Conservation (phyloP, 2,797 vertebrate genomes). For the Octomys mimax region DNA sequence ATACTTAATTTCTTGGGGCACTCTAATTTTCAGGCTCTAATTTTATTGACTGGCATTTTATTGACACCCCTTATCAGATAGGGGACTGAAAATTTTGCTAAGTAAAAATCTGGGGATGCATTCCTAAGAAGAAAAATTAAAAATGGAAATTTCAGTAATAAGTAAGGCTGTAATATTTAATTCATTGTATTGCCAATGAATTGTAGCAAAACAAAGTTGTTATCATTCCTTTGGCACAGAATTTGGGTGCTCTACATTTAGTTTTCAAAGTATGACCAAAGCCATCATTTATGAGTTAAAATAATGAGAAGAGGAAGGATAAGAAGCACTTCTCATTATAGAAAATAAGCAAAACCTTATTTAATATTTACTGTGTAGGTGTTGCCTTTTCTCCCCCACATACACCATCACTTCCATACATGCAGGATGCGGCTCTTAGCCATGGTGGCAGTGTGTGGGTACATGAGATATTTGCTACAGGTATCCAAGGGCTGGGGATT, state of each 20-base stretch:
- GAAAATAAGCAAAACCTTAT: not conserved
- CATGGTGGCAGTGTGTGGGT: rapidly evolving
- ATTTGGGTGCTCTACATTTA: not conserved
- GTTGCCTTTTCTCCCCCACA: not conserved
- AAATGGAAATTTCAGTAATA: not conserved
- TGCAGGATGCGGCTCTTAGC: not conserved
- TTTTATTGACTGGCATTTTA: not conserved
- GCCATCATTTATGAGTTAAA: not conserved
- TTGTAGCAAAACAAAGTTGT: not conserved
- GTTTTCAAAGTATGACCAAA: not conserved
- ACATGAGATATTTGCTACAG: not conserved
- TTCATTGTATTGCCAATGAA: not conserved
- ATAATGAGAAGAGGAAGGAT: not conserved
- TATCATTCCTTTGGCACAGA: not conserved
- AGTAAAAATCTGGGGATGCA: not conserved
- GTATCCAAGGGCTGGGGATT: not conserved
- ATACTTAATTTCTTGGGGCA: not conserved
- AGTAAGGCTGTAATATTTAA: not conserved
- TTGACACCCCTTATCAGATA: not conserved
- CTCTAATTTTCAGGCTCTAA: not conserved
- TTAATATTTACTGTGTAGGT: not conserved
- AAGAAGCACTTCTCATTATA: not conserved
- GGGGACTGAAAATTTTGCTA: not conserved
- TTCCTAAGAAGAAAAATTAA: not conserved
- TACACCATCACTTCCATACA: not conserved